Percentiles rank a stretch among this genome's conserved stretches.
Conservation (phyloP, 2,797 vertebrate genomes). For the Anolis apletophallus region DNA sequence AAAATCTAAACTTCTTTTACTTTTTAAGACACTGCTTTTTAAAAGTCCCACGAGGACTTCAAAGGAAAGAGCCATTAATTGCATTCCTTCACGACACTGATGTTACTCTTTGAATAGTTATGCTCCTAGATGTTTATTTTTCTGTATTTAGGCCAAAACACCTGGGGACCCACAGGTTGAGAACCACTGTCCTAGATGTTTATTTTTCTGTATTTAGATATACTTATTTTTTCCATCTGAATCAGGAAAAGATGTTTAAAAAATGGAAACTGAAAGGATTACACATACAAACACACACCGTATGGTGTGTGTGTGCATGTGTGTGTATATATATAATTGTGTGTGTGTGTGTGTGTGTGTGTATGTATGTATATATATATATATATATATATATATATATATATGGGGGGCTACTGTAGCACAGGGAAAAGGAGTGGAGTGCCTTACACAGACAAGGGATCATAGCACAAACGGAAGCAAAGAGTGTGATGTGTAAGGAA, state of each 20-base stretch:
- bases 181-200: not conserved
- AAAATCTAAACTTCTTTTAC: conserved; percentile 11
- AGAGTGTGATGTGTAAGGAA: too few relatives aligned
- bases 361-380: too few relatives aligned
- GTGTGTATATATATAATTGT: too few relatives aligned
- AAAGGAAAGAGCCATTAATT: conserved; percentile 10
- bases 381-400: too few relatives aligned
- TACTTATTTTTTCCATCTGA: not conserved
- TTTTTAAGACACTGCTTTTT: conserved; percentile 14
- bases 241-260: not conserved
- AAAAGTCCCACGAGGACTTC: conserved; percentile 11
- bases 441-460: not conserved
- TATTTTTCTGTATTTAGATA: not conserved
- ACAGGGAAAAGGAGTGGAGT: not conserved
- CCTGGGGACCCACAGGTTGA: too few relatives aligned
- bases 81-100: not conserved
- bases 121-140: not conserved
- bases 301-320: too few relatives aligned
- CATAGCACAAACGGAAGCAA: not conserved
- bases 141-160: too few relatives aligned
- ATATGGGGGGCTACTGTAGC: too few relatives aligned
- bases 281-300: too few relatives aligned
- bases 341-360: too few relatives aligned
- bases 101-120: not conserved
- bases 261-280: not conserved